phyloP scores from a whole-genome alignment of 2,113 vertebrate genomes.

The Macrotis lagotis region DNA sequence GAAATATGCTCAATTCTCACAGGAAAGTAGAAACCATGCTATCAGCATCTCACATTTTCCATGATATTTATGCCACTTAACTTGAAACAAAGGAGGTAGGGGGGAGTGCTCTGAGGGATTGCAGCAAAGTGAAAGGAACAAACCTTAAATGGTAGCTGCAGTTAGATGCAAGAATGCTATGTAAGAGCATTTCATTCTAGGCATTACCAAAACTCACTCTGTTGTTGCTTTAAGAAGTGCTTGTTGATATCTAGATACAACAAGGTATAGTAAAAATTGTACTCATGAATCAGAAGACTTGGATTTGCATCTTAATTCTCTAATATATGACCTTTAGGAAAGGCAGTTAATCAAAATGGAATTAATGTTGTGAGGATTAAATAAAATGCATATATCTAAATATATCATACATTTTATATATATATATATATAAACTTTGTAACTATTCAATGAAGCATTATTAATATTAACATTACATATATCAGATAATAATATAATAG shows the following conservation, averaged over 20 bases:
- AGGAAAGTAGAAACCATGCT: no score
- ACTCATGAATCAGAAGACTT: neutral
- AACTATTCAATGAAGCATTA: neutral
- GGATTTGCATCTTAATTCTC: neutral
- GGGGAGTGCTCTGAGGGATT: constrained; percentile 14
- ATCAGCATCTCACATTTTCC: no score
- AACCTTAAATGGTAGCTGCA: neutral
- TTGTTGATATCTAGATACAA: neutral
- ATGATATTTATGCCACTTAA: neutral
- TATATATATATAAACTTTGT: neutral
- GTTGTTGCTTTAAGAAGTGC: neutral
- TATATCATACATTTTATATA: no score
- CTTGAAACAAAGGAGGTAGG: neutral
- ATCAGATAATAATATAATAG: no score
- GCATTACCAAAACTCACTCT: neutral
- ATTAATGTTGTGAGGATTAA: neutral
- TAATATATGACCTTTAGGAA: neutral
- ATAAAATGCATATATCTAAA: neutral
- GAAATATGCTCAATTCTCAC: no score
- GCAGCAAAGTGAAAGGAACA: neutral
- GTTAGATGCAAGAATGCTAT: neutral
- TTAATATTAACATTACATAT: no score
- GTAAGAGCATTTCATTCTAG: neutral
- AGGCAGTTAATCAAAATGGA: neutral
- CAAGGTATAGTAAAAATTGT: neutral